Evolutionary conservation across 2,113 vertebrate species (phyloP), one percentile per base, ranked within the genome.

Genomic region (Pandion haliaetus): DNA sequence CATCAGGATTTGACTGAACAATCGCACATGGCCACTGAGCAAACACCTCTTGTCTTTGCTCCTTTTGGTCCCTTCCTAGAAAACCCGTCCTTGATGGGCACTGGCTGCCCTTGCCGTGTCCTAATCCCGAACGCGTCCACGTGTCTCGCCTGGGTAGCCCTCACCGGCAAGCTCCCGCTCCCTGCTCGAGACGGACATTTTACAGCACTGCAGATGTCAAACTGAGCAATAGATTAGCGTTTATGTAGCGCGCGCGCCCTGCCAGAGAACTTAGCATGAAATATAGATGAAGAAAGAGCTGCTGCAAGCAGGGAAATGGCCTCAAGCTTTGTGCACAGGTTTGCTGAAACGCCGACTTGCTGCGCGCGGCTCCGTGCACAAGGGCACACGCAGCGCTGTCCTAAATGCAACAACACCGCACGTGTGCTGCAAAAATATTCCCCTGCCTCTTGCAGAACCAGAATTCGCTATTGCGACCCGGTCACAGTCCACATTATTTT

Each of bases 61-160:
- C 26, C 70, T 69, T 72, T 8, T 57, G 65, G 1, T 31, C 23
- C 73, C 4, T 16, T 24, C 73, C 77, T 10, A 18, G 50, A 32
- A 95, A 69, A 20, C 21, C 34, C 0, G 0, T 42, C 70, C 81
- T 26, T 13, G 73, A 14, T 4, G 28, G 78, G 50, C 71, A 50
- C 49, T 8, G 5, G 40, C 42, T 54, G 52, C 58, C 57, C 67
- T 52, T n/a, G 61, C 54, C 0, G 1, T 2, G 40, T 17, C 88
- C 74, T 12, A 12, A 52, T 29, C 29, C 58, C 34, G 0, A 28
- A 29, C 0, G 7, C 5, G 29, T 2, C 66, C 58, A 0, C 2
- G 1, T 3, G 70, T 42, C 45, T n/a, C 5, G 5, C 62, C 58
- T 14, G 38, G 16, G 8, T 4, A 47, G 36, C 42, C 61, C 54